Evolutionary conservation across 1,140 invertebrate genomes (phyloP).

Genomic region (Zaprionus ghesquierei): DNA sequence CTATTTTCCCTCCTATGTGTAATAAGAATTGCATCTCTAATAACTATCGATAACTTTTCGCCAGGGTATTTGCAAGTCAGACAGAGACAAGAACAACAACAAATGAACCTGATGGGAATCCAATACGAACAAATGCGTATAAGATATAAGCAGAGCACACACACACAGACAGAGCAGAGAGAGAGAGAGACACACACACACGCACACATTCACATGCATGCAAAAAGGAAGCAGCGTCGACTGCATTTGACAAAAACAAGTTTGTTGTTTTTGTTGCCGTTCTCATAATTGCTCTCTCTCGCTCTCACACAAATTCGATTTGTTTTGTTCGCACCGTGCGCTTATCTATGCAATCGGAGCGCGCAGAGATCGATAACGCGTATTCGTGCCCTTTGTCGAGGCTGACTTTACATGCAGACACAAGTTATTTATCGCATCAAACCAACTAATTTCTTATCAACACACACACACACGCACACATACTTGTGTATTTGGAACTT

Average conservation of each 20-base stretch:
- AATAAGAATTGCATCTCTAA: not conserved
- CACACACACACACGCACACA: conserved; percentile 13
- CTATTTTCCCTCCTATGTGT: not conserved
- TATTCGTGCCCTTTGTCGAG: conserved; percentile 48
- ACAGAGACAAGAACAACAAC: not conserved
- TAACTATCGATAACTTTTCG: not conserved
- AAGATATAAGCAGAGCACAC: conserved; percentile 28
- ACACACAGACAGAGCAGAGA: no score
- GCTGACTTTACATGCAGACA: conserved; percentile 19
- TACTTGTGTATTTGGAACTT: conserved; percentile 22
- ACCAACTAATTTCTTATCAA: conserved; percentile 47
- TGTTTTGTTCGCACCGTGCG: conserved; percentile 27
- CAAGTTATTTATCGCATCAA: conserved; percentile 51
- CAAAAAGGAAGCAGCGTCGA: not conserved
- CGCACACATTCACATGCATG: not conserved
- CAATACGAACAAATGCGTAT: conserved; percentile 48
- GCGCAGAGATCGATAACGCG: conserved; percentile 55
- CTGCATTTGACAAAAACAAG: conserved; percentile 7
- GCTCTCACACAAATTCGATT: conserved; percentile 29
- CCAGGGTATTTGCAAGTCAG: not conserved
- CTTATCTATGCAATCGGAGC: conserved; percentile 71
- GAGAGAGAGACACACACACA: conserved; percentile 11
- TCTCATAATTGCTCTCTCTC: not conserved
- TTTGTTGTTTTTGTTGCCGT: not conserved
- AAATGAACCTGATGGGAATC: conserved; percentile 32